phyloP scores from a whole-genome alignment of 2,888 invertebrate species.

The Tigriopus californicus region DNA sequence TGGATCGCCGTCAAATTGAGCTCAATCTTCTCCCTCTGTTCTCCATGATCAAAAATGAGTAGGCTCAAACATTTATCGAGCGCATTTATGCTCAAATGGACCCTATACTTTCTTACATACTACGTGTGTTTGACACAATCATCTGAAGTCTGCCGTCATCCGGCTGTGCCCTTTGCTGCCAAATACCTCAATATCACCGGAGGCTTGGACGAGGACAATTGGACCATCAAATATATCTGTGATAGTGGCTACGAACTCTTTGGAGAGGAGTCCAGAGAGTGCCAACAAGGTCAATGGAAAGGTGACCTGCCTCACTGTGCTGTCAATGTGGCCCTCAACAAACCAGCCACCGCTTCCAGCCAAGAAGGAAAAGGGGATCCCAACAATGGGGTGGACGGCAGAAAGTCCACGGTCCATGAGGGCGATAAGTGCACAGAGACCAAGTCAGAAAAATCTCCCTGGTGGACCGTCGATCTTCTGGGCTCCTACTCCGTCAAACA shows the following conservation, averaged over 20 bases:
- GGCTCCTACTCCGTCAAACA: constrained; percentile 64
- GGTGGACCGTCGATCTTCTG: constrained; percentile 79
- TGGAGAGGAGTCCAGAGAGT: constrained; percentile 1
- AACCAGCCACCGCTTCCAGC: constrained; percentile 77
- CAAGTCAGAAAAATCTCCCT: constrained; percentile 68
- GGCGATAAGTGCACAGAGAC: constrained; percentile 75
- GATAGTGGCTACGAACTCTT: constrained; percentile 13
- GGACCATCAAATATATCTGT: constrained; percentile 13
- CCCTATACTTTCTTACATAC: background rate
- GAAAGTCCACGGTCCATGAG: constrained; percentile 61
- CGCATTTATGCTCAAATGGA: background rate
- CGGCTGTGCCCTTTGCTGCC: constrained; percentile 5
- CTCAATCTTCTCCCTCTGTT: no score
- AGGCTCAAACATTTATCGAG: no score
- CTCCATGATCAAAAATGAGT: no score
- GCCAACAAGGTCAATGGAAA: constrained; percentile 4
- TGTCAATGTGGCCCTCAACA: constrained; percentile 25
- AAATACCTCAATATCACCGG: constrained; percentile 8
- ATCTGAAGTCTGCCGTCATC: background rate
- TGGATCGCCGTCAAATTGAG: no score
- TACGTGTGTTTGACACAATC: background rate
- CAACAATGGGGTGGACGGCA: constrained; percentile 69
- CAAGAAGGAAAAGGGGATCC: constrained; percentile 65
- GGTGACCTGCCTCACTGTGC: constrained; percentile 3
- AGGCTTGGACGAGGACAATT: background rate